These are phyloP conservation scores for Reticulitermes speratus DNA, from an alignment of 1,140 invertebrate genomes.

Conservation along the genomic window DNA sequence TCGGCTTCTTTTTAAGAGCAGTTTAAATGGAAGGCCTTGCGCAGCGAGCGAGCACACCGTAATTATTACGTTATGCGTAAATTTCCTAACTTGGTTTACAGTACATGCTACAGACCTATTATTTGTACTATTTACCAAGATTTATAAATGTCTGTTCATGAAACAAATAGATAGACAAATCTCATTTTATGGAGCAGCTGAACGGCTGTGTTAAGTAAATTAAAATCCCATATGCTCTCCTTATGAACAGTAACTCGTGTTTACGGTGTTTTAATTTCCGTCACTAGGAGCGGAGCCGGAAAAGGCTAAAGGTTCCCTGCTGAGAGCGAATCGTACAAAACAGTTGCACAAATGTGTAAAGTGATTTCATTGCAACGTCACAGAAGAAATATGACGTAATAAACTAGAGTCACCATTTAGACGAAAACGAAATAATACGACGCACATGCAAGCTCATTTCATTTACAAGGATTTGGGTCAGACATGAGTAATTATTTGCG, in stretches of 20 bases:
- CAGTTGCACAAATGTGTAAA: neutral
- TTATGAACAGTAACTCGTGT: neutral
- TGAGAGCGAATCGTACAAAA: neutral
- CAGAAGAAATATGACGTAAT: neutral
- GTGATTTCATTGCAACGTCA: neutral
- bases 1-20: too few relatives aligned
- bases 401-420: neutral
- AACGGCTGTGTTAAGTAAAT: neutral
- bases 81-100: too few relatives aligned
- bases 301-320: neutral
- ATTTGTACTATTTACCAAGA: too few relatives aligned
- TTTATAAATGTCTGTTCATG: neutral
- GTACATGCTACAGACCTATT: too few relatives aligned
- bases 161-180: neutral
- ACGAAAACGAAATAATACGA: neutral
- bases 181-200: neutral
- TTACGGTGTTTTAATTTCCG: neutral
- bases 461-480: too few relatives aligned
- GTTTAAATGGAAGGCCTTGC: too few relatives aligned
- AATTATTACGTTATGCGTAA: too few relatives aligned
- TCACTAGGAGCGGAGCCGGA: neutral
- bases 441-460: too few relatives aligned
- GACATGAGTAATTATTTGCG: too few relatives aligned
- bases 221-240: neutral
- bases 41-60: too few relatives aligned